phyloP scores from a whole-genome alignment of 2,888 invertebrate genomes.

The Caenorhabditis auriculariae region DNA sequence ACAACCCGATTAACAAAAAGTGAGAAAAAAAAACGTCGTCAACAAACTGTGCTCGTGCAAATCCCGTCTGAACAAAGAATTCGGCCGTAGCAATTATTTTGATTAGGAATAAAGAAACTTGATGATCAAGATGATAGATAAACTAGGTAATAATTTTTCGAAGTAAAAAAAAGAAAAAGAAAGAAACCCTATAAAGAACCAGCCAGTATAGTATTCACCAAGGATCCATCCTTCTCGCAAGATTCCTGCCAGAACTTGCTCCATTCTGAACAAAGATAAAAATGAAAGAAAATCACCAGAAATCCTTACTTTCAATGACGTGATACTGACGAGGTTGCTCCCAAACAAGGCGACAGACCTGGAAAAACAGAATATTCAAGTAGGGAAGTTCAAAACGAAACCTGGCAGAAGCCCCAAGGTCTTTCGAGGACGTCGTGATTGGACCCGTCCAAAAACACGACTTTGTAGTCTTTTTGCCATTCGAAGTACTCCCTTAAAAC shows the following conservation, averaged over 20 bases:
- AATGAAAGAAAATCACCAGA: neutral
- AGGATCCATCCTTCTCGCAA: constrained; percentile 40
- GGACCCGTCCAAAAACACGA: constrained; percentile 54
- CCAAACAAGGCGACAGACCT: constrained; percentile 50
- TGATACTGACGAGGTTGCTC: constrained; percentile 23
- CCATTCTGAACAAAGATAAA: constrained; percentile 11
- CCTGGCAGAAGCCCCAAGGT: constrained; percentile 63
- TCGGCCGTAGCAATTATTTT: neutral
- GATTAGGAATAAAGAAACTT: constrained; percentile 3
- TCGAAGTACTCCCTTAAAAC: constrained; percentile 65
- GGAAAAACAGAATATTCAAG: neutral
- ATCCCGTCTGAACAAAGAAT: neutral
- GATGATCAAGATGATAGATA: neutral
- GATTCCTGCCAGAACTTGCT: constrained; percentile 30
- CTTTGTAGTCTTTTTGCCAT: constrained; percentile 64
- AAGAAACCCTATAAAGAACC: neutral
- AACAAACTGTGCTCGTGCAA: constrained; percentile 11
- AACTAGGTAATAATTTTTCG: constrained; percentile 4
- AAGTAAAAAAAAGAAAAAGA: constrained; percentile 1
- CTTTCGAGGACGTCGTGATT: constrained; percentile 55
- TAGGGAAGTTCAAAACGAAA: constrained; percentile 17
- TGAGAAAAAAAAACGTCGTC: constrained; percentile 3
- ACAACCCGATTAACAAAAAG: neutral
- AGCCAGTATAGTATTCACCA: constrained; percentile 16
- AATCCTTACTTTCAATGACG: constrained; percentile 19